These are phyloP conservation scores for Drosophila elegans DNA, from an alignment of 1,140 invertebrate species.

Conservation along the genomic window DNA sequence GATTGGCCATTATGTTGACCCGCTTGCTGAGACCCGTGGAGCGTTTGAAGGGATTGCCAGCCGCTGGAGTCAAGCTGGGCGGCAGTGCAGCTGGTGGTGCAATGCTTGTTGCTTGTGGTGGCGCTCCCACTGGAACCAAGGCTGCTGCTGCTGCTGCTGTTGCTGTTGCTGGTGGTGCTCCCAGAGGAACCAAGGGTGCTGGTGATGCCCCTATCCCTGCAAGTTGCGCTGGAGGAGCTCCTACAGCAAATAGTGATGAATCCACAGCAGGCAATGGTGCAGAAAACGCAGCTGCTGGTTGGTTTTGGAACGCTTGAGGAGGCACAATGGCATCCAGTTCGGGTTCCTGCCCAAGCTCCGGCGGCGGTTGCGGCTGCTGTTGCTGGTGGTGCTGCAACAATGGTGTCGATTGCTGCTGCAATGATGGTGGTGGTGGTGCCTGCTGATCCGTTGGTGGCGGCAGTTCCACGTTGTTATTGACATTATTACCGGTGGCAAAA, in stretches of 20 bases:
- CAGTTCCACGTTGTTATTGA: conserved; percentile 40
- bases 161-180: conserved; percentile 9
- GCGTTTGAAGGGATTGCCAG: conserved; percentile 84
- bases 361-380: conserved; percentile 20
- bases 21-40: conserved; percentile 81
- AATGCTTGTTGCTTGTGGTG: conserved; percentile 1
- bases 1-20: conserved; percentile 67
- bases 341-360: conserved; percentile 35
- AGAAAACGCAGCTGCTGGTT: conserved; percentile 26
- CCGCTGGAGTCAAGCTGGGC: conserved; percentile 3
- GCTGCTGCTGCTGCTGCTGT: conserved; percentile 5
- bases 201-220: conserved; percentile 7
- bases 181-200: background rate
- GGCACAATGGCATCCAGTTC: conserved; percentile 71
- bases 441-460: conserved; percentile 27
- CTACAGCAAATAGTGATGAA: conserved; percentile 6
- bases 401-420: conserved; percentile 6
- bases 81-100: conserved; percentile 21
- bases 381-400: conserved; percentile 5
- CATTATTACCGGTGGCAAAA: conserved; percentile 26
- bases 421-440: conserved; percentile 5
- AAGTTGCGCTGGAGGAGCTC: background rate
- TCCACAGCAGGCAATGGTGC: background rate
- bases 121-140: background rate
- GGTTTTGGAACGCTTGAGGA: conserved; percentile 77